Evolutionary conservation across 2,888 invertebrate species (phyloP), one percentile per base, ranked within the genome.

Genomic region (Yponomeuta plumbellus): DNA sequence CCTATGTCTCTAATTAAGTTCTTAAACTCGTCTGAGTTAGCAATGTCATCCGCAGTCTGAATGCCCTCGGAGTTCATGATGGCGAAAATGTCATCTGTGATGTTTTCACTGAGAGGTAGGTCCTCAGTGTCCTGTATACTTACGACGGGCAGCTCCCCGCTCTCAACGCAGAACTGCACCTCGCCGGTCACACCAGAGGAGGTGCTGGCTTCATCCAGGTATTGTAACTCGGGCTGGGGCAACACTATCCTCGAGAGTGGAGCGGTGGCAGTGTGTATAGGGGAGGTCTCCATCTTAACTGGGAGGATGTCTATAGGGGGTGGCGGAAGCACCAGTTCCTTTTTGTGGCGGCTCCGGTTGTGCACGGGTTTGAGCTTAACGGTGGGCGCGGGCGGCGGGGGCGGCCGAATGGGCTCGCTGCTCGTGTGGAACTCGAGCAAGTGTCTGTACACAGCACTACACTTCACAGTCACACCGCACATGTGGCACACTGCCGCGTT

Each of bases 401-500:
- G 91, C 57, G 91, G 91, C 67, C 86, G 81, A 44, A 89, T 80
- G 21, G 89, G 86, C 69, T 88, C 90, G 34, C 79, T 71, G 67
- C 80, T 80, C 3, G 83, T 80, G 79, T 93, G 93, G 69, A 92
- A 90, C 75, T 91, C 91, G 74, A 93, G 92, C 84, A 96, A 93
- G 83, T 96, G 96, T 79, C 94, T 92, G 76, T 94, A 94, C 66
- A 95, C 93, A 65, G 96, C 96, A 81, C 95, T 94, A 74, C 95
- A 95, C 86, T 96, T 96, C 74, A 96, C 94, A 78, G 94, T 93
- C 72, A 94, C 93, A 71, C 94, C 94, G 83, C 96, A 96, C 81
- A 94, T 92, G 83, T 95, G 95, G 85, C 96, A 96, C 73, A 96
- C 93, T 69, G 96, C 95, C 69, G 95, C 94, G 80, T 94, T 94